These are phyloP conservation scores for Empis stercorea DNA, from an alignment of 2,888 invertebrate species.

Conservation along the genomic window DNA sequence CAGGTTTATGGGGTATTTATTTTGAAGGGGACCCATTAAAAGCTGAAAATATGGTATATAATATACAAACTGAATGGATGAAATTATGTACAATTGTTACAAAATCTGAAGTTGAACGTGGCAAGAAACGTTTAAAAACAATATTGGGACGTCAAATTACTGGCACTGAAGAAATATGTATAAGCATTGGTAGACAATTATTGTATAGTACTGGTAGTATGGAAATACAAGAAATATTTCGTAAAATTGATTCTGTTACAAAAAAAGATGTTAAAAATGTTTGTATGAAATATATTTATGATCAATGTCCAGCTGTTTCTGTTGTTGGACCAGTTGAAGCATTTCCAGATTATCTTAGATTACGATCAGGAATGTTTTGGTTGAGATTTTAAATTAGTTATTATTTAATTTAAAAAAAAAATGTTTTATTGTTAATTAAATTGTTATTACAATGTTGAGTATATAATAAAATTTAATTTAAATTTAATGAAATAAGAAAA, in stretches of 20 bases:
- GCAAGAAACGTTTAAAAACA: slow-evolving; percentile 81
- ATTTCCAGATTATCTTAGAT: slow-evolving; percentile 68
- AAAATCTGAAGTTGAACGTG: slow-evolving; percentile 76
- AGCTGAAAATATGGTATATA: slow-evolving; percentile 53
- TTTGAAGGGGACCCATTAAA: slow-evolving; percentile 64
- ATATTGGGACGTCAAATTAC: slow-evolving; percentile 89
- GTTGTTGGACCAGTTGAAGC: slow-evolving; percentile 81
- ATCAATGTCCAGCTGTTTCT: slow-evolving; percentile 78
- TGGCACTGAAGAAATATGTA: slow-evolving; percentile 88
- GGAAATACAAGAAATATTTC: slow-evolving; percentile 80
- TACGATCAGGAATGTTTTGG: slow-evolving; percentile 73
- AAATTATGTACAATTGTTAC: slow-evolving; percentile 70
- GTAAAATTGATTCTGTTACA: slow-evolving; percentile 70
- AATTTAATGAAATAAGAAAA: too few relatives aligned
- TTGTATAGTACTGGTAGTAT: slow-evolving; percentile 85
- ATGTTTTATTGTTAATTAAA: too few relatives aligned
- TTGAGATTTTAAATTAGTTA: slow-evolving; percentile 50
- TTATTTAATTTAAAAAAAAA: too few relatives aligned
- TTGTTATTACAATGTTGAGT: too few relatives aligned
- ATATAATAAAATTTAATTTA: too few relatives aligned
- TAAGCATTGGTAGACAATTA: slow-evolving; percentile 93
- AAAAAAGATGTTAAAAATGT: slow-evolving; percentile 68
- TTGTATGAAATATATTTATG: slow-evolving; percentile 77
- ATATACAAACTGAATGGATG: slow-evolving; percentile 73
- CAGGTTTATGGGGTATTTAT: slow-evolving; percentile 91